Evolutionary conservation across 2,888 invertebrate genomes (phyloP).

Genomic region (Campoplex capitator): DNA sequence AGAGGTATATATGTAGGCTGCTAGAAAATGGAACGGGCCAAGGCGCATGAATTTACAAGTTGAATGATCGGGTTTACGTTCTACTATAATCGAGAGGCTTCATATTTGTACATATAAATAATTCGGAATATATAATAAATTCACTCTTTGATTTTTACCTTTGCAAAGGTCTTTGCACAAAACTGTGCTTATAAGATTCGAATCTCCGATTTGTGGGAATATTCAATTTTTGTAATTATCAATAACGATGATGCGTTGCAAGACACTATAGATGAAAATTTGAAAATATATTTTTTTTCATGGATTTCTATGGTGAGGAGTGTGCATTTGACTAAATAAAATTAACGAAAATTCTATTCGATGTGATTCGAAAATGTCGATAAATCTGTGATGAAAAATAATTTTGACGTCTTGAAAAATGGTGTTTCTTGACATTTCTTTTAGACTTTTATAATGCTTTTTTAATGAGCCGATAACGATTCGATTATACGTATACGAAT

Average conservation of each 20-base stretch:
- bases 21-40: not conserved
- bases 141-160: not conserved
- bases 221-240: no score
- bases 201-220: no score
- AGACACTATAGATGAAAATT: no score
- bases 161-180: not conserved
- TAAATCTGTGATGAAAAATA: no score
- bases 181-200: not conserved
- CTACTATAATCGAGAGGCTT: not conserved
- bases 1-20: not conserved
- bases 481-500: not conserved
- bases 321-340: no score
- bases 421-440: no score
- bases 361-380: no score
- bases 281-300: no score
- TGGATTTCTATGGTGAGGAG: no score
- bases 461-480: not conserved
- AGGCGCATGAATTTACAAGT: conserved; percentile 7
- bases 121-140: not conserved
- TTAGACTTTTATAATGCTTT: not conserved
- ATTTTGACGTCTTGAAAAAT: no score
- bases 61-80: not conserved
- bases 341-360: no score
- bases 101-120: not conserved
- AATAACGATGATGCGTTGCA: no score